These are phyloP conservation scores for Rhagophthalmus giganteus DNA, from an alignment of 2,888 invertebrate species.

Conservation along the genomic window DNA sequence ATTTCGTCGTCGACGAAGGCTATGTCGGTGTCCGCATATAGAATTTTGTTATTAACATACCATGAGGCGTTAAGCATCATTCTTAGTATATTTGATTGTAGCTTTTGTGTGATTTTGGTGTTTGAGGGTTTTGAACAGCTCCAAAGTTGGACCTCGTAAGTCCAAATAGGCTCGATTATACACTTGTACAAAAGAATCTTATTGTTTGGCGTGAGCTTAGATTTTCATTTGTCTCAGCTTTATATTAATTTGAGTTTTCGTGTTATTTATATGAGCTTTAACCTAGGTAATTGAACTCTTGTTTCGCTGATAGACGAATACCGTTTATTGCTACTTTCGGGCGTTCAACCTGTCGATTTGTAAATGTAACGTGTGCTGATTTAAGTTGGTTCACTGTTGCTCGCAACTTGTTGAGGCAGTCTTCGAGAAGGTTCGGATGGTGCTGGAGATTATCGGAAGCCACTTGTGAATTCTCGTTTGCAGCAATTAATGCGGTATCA, in stretches of 20 bases:
- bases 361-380: conserved; percentile 31
- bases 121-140: neutral
- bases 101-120: neutral
- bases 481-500: conserved; percentile 25
- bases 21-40: no score
- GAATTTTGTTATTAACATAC: no score
- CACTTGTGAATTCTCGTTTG: conserved; percentile 9
- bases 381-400: conserved; percentile 30
- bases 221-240: conserved; percentile 12
- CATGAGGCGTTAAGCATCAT: no score
- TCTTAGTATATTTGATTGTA: no score
- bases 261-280: conserved; percentile 10
- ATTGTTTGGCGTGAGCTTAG: conserved; percentile 9
- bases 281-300: conserved; percentile 13
- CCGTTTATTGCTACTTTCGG: conserved; percentile 13
- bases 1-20: no score
- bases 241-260: conserved; percentile 9
- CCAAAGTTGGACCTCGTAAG: conserved; percentile 3
- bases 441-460: conserved; percentile 27
- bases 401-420: conserved; percentile 28
- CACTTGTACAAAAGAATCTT: conserved; percentile 10
- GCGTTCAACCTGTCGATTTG: conserved; percentile 20
- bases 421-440: conserved; percentile 15
- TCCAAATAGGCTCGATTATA: conserved; percentile 3
- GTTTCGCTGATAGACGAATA: neutral